These are phyloP conservation scores for Anabacerthia variegaticeps DNA, from an alignment of 2,797 vertebrate species.

Conservation along the genomic window DNA sequence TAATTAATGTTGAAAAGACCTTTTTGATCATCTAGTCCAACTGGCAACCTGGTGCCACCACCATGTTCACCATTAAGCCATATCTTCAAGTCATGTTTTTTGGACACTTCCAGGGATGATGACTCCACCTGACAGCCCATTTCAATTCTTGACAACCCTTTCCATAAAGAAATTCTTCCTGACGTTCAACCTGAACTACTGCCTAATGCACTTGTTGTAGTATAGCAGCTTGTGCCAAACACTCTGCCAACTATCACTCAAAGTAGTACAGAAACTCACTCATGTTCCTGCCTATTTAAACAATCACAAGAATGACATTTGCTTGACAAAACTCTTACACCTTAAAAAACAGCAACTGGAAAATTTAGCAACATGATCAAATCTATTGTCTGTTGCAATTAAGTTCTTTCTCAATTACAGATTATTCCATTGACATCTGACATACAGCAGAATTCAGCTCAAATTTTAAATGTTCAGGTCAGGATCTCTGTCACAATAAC, in stretches of 20 bases:
- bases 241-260: slow-evolving; percentile 9
- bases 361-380: neutral
- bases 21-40: neutral
- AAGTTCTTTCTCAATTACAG: neutral
- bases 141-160: neutral
- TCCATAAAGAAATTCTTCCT: neutral
- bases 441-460: neutral
- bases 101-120: neutral
- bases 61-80: neutral
- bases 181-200: neutral
- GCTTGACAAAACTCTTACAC: neutral
- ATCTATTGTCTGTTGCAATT: neutral
- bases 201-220: neutral
- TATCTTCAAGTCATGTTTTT: neutral
- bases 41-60: neutral
- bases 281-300: neutral
- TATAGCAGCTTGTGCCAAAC: neutral
- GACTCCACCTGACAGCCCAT: too few relatives aligned
- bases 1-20: neutral
- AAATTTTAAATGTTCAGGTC: slow-evolving; percentile 1
- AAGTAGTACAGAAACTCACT: neutral
- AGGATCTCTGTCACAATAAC: neutral
- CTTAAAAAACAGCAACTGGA: neutral
- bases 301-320: slow-evolving; percentile 14
- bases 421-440: neutral